Percentiles rank a stretch among this genome's conserved stretches.
Conservation (phyloP, 2,113 vertebrate species). For the Marcusenius ussheri region DNA sequence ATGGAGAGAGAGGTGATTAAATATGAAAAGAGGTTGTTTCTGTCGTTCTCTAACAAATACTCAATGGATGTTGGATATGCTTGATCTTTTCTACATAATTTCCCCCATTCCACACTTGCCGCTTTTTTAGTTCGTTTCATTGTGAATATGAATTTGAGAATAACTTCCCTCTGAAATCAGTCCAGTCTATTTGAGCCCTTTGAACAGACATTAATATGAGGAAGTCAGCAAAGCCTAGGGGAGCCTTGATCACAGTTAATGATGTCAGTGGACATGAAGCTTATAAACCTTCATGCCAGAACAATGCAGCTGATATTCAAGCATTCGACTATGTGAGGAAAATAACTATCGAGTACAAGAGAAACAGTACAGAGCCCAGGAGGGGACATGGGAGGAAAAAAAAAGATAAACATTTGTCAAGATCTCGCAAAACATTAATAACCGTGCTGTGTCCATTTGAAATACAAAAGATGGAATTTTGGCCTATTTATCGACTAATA, state of each 20-base stretch:
- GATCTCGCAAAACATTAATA: too few species aligned
- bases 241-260: conserved; percentile 63
- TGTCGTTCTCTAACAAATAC: conserved; percentile 14
- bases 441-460: too few species aligned
- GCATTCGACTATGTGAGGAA: not conserved
- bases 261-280: conserved; percentile 55
- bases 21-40: conserved; percentile 2
- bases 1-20: not conserved
- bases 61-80: conserved; percentile 39
- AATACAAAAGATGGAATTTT: too few species aligned
- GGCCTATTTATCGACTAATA: too few species aligned
- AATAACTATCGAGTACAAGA: not conserved
- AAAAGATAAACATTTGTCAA: too few species aligned
- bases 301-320: conserved; percentile 29
- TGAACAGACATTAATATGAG: conserved; percentile 54
- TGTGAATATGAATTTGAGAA: conserved; percentile 45
- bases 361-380: not conserved
- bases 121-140: conserved; percentile 49
- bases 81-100: conserved; percentile 56
- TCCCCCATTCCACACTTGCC: conserved; percentile 53
- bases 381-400: too few species aligned
- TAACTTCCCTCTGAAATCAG: conserved; percentile 55
- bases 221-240: conserved; percentile 52
- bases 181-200: conserved; percentile 56
- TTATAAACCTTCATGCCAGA: conserved; percentile 42